Conservation (phyloP, 1,140 invertebrate species). For the Drosophila lowei region DNA sequence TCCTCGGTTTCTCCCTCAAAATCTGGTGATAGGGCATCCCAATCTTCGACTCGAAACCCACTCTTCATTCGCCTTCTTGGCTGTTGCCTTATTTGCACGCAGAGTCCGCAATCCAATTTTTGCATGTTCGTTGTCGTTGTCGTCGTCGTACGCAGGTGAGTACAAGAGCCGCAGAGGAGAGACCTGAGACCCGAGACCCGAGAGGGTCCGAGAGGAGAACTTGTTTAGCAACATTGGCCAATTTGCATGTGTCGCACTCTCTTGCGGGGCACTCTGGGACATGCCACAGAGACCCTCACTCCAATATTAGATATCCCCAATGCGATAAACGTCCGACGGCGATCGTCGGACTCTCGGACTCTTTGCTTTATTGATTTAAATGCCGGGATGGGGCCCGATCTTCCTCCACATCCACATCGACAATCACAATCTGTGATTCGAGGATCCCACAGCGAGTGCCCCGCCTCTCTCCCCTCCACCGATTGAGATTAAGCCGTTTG, state of each 20-base stretch:
- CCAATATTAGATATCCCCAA: constrained; percentile 75
- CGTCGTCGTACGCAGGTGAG: constrained; percentile 75
- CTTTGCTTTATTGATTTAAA: constrained; percentile 73
- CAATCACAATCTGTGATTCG: constrained; percentile 28
- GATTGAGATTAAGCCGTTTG: constrained; percentile 81
- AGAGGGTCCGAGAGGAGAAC: constrained; percentile 47
- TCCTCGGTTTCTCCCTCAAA: no score
- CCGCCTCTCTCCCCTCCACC: constrained; percentile 16
- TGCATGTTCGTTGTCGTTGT: constrained; percentile 55
- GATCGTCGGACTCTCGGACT: constrained; percentile 10
- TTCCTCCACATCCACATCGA: background rate
- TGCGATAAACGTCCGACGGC: constrained; percentile 65
- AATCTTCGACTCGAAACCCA: no score
- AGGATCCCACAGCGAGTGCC: constrained; percentile 43
- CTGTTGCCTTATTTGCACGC: constrained; percentile 57
- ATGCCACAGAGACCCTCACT: constrained; percentile 20
- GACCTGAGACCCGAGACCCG: constrained; percentile 16
- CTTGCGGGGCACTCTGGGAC: constrained; percentile 9
- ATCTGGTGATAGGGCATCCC: no score
- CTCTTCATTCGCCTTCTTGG: constrained; percentile 10
- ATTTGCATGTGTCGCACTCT: constrained; percentile 80
- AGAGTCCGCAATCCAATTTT: constrained; percentile 56
- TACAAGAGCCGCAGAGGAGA: constrained; percentile 49
- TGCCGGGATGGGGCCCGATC: constrained; percentile 45
- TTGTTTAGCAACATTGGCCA: constrained; percentile 79